Conservation (phyloP, 1,140 invertebrate species). For the Augochlora pura region DNA sequence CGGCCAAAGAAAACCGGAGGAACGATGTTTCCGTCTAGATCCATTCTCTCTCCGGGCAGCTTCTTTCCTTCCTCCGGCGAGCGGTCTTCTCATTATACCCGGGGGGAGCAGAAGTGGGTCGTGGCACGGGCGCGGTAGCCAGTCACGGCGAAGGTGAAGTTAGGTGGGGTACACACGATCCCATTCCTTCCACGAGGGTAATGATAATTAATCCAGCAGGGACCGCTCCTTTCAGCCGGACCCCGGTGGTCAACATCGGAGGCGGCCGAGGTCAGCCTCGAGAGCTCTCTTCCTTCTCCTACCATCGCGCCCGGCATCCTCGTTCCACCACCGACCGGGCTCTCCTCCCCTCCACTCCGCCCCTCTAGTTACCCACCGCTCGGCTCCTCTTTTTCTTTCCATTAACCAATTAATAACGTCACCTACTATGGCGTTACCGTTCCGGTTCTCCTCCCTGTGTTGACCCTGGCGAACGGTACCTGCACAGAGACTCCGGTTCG, state of each 20-base stretch:
- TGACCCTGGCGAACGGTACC: slow-evolving; percentile 70
- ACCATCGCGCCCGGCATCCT: not conserved
- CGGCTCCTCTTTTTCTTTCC: slow-evolving; percentile 63
- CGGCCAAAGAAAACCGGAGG: not conserved
- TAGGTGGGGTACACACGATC: slow-evolving; percentile 70
- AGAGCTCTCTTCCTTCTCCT: slow-evolving; percentile 23
- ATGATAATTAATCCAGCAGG: slow-evolving; percentile 77
- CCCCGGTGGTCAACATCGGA: slow-evolving; percentile 55
- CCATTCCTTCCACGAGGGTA: slow-evolving; percentile 75
- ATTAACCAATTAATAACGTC: slow-evolving; percentile 78
- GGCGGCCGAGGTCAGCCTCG: slow-evolving; percentile 55
- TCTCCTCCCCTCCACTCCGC: not conserved
- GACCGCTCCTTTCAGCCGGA: slow-evolving; percentile 65
- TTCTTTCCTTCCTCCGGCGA: slow-evolving; percentile 55
- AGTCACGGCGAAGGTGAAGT: slow-evolving; percentile 71
- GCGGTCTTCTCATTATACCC: slow-evolving; percentile 66
- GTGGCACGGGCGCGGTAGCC: slow-evolving; percentile 76
- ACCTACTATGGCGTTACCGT: slow-evolving; percentile 70
- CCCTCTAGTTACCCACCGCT: slow-evolving; percentile 13
- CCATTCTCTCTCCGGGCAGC: slow-evolving; percentile 19
- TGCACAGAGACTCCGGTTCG: slow-evolving; percentile 52
- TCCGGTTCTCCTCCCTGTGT: slow-evolving; percentile 66
- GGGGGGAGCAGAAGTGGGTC: slow-evolving; percentile 73
- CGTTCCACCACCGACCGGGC: slow-evolving; percentile 15
- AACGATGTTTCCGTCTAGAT: slow-evolving; percentile 17